phyloP scores from a whole-genome alignment of 2,113 vertebrate genomes.

The Zosterops pallidus region DNA sequence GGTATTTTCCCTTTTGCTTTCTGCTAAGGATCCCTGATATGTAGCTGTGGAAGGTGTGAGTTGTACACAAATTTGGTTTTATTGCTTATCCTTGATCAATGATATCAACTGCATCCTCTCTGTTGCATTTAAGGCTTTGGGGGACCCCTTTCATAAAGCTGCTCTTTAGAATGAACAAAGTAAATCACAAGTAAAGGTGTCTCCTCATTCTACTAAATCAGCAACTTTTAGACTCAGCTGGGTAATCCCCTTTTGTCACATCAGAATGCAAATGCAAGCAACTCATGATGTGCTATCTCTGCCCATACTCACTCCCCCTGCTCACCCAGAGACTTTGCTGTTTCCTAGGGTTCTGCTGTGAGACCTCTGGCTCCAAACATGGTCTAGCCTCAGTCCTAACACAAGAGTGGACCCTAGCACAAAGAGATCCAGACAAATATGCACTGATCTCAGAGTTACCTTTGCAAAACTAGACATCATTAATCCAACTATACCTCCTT shows the following conservation, averaged over 20 bases:
- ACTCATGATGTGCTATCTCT: background rate
- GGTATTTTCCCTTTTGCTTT: conserved; percentile 4
- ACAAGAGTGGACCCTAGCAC: background rate
- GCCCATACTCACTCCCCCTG: background rate
- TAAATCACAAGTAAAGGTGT: background rate
- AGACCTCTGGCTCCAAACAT: background rate
- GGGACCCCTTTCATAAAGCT: fast-evolving
- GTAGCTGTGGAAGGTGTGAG: background rate
- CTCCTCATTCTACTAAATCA: background rate
- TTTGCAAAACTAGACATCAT: background rate
- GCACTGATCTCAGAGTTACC: background rate
- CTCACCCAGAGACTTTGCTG: background rate
- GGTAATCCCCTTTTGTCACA: background rate
- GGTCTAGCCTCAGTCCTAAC: background rate
- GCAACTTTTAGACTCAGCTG: background rate
- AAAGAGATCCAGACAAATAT: background rate
- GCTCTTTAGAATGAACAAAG: background rate
- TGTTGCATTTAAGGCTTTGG: background rate
- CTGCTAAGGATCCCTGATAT: background rate
- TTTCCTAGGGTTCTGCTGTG: background rate
- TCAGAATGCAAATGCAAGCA: background rate
- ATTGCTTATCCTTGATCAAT: background rate
- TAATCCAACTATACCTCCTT: background rate
- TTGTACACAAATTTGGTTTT: background rate
- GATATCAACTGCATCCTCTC: background rate